Evolutionary conservation across 2,797 vertebrate genomes (phyloP).

Genomic region (Melopsittacus undulatus): DNA sequence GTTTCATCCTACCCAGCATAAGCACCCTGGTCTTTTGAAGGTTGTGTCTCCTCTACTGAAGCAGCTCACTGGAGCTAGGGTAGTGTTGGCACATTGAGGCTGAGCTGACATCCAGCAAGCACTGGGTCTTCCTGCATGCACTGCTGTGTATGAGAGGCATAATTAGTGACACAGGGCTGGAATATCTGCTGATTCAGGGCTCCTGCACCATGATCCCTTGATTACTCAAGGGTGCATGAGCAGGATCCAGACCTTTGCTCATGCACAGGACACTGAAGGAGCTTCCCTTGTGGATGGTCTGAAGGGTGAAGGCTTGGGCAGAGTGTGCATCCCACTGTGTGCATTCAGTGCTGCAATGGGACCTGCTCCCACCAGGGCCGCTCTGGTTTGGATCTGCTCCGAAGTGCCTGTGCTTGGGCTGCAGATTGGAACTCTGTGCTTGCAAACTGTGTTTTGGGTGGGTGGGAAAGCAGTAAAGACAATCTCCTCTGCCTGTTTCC

Average conservation of each 20-base stretch:
- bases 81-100: neutral
- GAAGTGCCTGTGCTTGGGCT: fast-evolving
- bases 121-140: neutral
- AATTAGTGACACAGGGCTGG: neutral
- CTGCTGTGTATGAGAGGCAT: neutral
- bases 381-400: neutral
- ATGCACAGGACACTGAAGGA: neutral
- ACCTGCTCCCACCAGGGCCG: neutral
- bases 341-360: fast-evolving
- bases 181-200: neutral
- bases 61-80: fast-evolving
- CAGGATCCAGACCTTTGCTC: neutral
- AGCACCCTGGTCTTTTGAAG: neutral
- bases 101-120: neutral
- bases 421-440: neutral
- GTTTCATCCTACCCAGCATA: neutral
- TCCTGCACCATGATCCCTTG: neutral
- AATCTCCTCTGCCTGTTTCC: neutral
- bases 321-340: neutral
- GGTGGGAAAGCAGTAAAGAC: neutral
- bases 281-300: fast-evolving
- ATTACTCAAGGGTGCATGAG: neutral
- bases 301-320: fast-evolving
- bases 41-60: neutral
- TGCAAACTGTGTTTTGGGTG: neutral